Percentiles rank a stretch among this genome's conserved stretches.
Conservation (phyloP, 2,797 vertebrate genomes). For the Xenops minutus region DNA sequence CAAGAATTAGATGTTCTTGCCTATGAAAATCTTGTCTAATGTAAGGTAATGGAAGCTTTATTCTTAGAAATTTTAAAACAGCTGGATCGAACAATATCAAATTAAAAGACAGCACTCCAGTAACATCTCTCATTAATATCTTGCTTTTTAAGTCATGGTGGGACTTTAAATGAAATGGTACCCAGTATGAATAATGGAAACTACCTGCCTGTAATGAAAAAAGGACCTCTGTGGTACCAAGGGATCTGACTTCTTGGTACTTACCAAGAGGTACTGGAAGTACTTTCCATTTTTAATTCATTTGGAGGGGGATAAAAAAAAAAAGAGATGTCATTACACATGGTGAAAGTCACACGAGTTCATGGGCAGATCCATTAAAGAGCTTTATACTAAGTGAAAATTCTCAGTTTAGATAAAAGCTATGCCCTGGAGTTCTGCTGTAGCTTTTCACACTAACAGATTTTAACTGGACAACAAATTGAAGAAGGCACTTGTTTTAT, state of each 20-base stretch:
- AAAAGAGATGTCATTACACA: not conserved
- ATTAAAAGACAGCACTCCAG: conserved; percentile 30
- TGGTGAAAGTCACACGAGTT: not conserved
- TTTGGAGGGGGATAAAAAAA: not conserved
- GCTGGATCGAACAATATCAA: conserved; percentile 3
- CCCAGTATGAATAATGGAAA: not conserved
- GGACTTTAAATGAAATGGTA: conserved; percentile 10
- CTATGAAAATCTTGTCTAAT: not conserved
- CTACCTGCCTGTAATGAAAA: conserved; percentile 25
- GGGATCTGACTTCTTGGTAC: conserved; percentile 39
- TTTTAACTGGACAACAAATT: not conserved
- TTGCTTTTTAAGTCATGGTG: conserved; percentile 11
- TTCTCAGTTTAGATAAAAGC: not conserved
- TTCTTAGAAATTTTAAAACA: conserved; percentile 35
- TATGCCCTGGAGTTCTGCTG: not conserved
- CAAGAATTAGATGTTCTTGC: conserved; percentile 9
- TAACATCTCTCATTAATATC: conserved; percentile 31
- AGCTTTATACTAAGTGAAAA: not conserved
- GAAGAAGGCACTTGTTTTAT: not conserved
- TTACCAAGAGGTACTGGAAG: conserved; percentile 38
- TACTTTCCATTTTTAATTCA: conserved; percentile 52
- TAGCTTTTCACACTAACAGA: not conserved
- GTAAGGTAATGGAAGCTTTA: conserved; percentile 5
- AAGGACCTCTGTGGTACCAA: not conserved
- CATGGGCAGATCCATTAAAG: not conserved